Base-by-base conservation (phyloP, 2,797 vertebrate genomes). In the Danio choprae region DNA sequence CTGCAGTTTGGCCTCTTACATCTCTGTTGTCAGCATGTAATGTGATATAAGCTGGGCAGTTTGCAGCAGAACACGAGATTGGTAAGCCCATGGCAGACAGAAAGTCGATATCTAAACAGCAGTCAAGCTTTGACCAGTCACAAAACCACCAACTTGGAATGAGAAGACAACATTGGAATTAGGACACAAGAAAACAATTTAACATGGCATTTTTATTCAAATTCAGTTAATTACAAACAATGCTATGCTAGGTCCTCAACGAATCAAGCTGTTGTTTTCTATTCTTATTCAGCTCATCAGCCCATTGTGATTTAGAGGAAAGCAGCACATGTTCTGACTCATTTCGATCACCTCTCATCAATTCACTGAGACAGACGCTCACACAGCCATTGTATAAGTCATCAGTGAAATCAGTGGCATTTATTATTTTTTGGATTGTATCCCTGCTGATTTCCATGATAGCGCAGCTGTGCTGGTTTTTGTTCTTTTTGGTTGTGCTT, bases 91-190 rank as follows among this genome's bases (percentile, higher is more conserved):
- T 20, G 12, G 82, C 71, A 83, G 81, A 81, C 84, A 85, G 63
- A 22, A 73, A 76, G 80, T 85, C 80, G 46, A 71, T 80, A 89
- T 50, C 69, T 78, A 60, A 84, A 58, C 78, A 72, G 73, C 44
- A 68, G 63, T 40, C 51, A 16, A 69, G 69, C 65, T 53, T 63
- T 79, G 81, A 82, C 73, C 40, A 60, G 80, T 43, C 48, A 12
- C 20, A 70, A 36, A 72, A 55, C 7, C 22, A 70, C 36, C 6
- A 29, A 18, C 40, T 43, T 63, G n/a, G 38, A 67, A 71, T 62
- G 20, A 18, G 64, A 63, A 74, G 62, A 20, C 62, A 72, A 56
- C 7, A 18, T 9, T 41, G 44, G 48, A 5, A 43, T 1, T 43
- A 64, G 48, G n/a, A 38, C 55, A 40, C 7, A 60, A 36, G 83